phyloP scores from a whole-genome alignment of 2,797 vertebrate species.

The Chanos chanos region DNA sequence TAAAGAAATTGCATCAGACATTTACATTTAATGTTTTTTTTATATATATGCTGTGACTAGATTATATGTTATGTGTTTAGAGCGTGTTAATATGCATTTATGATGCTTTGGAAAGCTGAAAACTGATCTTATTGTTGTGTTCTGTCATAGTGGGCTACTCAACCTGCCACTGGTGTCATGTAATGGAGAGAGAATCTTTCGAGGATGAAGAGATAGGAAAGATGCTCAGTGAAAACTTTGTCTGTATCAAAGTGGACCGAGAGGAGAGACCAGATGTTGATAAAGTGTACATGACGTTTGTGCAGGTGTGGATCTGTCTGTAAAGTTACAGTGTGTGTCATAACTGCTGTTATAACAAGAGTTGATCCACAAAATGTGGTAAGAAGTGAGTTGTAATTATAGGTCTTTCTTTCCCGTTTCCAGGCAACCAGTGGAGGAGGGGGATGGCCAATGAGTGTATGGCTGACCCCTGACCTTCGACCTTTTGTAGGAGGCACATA shows the following conservation, averaged over 20 bases:
- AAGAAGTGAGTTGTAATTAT: too few species aligned
- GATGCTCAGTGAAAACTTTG: constrained; percentile 85
- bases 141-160: constrained; percentile 83
- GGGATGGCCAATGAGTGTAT: constrained; percentile 96
- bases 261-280: constrained; percentile 94
- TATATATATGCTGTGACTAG: too few species aligned
- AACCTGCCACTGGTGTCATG: constrained; percentile 95
- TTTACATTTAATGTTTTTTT: too few species aligned
- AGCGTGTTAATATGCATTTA: too few species aligned
- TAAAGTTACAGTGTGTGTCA: not conserved
- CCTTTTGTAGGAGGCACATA: constrained; percentile 92
- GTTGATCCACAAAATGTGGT: not conserved
- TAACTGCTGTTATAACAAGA: not conserved
- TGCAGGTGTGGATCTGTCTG: constrained; percentile 71
- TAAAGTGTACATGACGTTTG: constrained; percentile 93
- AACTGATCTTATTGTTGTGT: not conserved
- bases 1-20: too few species aligned
- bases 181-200: constrained; percentile 94
- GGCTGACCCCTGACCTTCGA: constrained; percentile 87
- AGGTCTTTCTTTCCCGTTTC: not conserved
- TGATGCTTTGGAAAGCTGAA: not conserved
- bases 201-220: constrained; percentile 82
- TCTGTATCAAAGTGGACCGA: constrained; percentile 90
- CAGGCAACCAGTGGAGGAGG: constrained; percentile 90
- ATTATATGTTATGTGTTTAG: too few species aligned